Percentiles rank a stretch among this genome's conserved stretches.
Evolutionary conservation across 1,140 invertebrate genomes (phyloP).

Genomic region (Ceratina calcarata): DNA sequence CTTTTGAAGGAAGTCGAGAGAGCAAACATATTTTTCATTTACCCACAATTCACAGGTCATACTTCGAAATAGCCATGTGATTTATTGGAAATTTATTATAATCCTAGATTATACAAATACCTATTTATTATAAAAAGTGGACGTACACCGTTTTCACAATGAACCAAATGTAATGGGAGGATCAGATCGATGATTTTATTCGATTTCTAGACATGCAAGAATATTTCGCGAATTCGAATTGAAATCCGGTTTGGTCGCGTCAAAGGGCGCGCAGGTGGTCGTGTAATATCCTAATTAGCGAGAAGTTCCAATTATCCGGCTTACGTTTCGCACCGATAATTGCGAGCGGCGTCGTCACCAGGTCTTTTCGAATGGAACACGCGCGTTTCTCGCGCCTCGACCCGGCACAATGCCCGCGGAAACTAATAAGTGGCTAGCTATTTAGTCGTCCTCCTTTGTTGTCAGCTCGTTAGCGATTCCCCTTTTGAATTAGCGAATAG

Average conservation of each 20-base stretch:
- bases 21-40: too few species aligned
- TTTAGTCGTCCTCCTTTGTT: conserved; percentile 31
- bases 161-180: too few species aligned
- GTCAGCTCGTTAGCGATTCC: conserved; percentile 10
- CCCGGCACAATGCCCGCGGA: conserved; percentile 6
- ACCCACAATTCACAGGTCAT: too few species aligned
- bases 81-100: too few species aligned
- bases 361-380: conserved; percentile 38
- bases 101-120: too few species aligned
- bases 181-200: too few species aligned
- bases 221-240: neutral
- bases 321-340: conserved; percentile 64
- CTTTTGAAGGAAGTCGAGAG: too few species aligned
- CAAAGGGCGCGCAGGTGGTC: conserved; percentile 54
- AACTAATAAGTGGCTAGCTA: conserved; percentile 36
- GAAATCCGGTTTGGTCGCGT: conserved; percentile 27
- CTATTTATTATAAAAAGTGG: too few species aligned
- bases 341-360: conserved; percentile 52
- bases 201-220: too few species aligned
- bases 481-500: conserved; percentile 5
- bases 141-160: too few species aligned
- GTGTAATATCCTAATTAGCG: conserved; percentile 68
- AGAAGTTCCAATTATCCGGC: conserved; percentile 64
- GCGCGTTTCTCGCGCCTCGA: conserved; percentile 14
- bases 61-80: too few species aligned